Conservation (phyloP, 2,888 invertebrate genomes). For the Orchesella flavescens region DNA sequence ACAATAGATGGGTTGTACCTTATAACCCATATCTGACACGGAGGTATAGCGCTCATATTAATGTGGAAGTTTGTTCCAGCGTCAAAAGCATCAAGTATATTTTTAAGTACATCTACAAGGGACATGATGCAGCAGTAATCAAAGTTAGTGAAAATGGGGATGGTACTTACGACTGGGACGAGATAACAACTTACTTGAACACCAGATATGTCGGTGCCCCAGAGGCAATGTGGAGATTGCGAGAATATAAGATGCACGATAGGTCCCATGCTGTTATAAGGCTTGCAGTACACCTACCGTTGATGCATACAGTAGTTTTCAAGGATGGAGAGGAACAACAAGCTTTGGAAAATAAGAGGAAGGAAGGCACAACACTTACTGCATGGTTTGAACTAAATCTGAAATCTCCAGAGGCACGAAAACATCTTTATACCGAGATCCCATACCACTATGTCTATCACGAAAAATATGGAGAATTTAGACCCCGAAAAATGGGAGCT, state of each 20-base stretch:
- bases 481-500: constrained; percentile 55
- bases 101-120: constrained; percentile 71
- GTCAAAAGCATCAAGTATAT: constrained; percentile 69
- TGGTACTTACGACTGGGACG: constrained; percentile 67
- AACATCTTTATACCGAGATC: constrained; percentile 68
- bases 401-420: constrained; percentile 50
- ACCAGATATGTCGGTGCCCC: constrained; percentile 73
- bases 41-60: constrained; percentile 74
- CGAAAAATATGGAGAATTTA: constrained; percentile 10
- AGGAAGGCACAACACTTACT: constrained; percentile 66
- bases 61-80: constrained; percentile 73
- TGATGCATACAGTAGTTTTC: constrained; percentile 68
- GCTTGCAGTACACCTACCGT: constrained; percentile 73
- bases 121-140: constrained; percentile 66
- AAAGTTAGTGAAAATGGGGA: constrained; percentile 1
- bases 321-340: constrained; percentile 60
- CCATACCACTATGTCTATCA: constrained; percentile 61
- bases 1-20: constrained; percentile 74
- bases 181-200: constrained; percentile 73
- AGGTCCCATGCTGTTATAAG: constrained; percentile 73
- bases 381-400: constrained; percentile 71
- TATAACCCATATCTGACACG: constrained; percentile 73
- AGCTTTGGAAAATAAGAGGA: constrained; percentile 41
- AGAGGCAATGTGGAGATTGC: constrained; percentile 73
- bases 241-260: constrained; percentile 72